Evolutionary conservation across 2,888 invertebrate genomes (phyloP).

Genomic region (Andrena chrysosceles): DNA sequence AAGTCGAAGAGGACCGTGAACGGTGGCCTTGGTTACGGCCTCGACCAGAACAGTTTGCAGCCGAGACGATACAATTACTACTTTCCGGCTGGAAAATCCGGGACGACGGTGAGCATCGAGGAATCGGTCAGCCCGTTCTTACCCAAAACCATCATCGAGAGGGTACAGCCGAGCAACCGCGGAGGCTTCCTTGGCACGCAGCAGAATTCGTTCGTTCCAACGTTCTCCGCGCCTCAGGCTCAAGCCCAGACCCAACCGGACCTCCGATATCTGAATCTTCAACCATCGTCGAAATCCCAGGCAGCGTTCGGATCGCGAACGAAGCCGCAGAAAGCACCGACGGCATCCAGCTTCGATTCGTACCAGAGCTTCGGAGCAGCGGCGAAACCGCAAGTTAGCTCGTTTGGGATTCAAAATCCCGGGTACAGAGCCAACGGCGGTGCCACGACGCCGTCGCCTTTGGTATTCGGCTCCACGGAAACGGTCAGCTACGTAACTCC

Average conservation of each 20-base stretch:
- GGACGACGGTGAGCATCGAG: conserved; percentile 83
- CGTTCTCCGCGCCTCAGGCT: neutral
- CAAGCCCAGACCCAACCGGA: conserved; percentile 22
- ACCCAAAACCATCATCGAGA: conserved; percentile 81
- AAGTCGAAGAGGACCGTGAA: conserved; percentile 90
- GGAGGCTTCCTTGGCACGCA: neutral
- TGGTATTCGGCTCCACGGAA: conserved; percentile 43
- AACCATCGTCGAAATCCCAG: conserved; percentile 34
- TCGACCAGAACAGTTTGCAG: conserved; percentile 85
- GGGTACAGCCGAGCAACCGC: conserved; percentile 66
- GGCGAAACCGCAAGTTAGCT: conserved; percentile 45
- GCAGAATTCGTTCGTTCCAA: conserved; percentile 13
- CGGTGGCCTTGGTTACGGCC: conserved; percentile 90
- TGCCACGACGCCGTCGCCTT: conserved; percentile 56
- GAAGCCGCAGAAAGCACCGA: conserved; percentile 75
- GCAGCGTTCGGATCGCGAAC: conserved; percentile 78
- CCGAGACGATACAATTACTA: conserved; percentile 80
- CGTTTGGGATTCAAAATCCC: conserved; percentile 64
- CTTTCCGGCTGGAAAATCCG: conserved; percentile 81
- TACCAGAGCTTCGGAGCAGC: conserved; percentile 63
- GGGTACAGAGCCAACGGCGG: conserved; percentile 47
- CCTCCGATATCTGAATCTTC: conserved; percentile 34
- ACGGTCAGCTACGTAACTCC: conserved; percentile 59
- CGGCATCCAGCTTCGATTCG: conserved; percentile 55
- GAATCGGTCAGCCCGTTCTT: conserved; percentile 82